These are phyloP conservation scores for Dendropsophus ebraccatus DNA, from an alignment of 2,113 vertebrate genomes.

Conservation along the genomic window DNA sequence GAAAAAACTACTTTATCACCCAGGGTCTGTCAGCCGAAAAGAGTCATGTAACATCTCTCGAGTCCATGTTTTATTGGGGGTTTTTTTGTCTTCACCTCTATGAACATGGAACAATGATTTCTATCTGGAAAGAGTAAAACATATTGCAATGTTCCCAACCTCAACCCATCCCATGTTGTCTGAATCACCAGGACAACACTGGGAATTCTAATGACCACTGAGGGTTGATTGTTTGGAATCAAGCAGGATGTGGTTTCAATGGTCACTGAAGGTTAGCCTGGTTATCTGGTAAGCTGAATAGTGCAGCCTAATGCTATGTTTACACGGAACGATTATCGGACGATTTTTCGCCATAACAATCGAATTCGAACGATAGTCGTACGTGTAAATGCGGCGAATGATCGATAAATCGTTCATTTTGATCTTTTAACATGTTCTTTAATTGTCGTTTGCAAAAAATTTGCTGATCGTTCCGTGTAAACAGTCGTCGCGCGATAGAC, in stretches of 20 bases:
- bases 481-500: no score
- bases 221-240: not conserved
- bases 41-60: not conserved
- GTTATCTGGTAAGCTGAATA: not conserved
- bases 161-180: not conserved
- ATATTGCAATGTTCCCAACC: not conserved
- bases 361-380: no score
- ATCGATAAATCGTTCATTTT: no score
- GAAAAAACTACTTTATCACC: not conserved
- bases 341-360: no score
- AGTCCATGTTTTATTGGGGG: no score
- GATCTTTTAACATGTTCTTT: no score
- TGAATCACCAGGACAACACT: not conserved
- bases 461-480: no score
- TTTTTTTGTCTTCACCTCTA: not conserved
- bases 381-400: no score
- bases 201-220: not conserved
- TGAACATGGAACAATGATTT: not conserved
- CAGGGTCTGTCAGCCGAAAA: not conserved
- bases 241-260: not conserved
- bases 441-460: no score
- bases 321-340: no score
- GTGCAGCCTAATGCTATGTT: no score
- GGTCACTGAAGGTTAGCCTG: not conserved
- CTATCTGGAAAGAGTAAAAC: not conserved